These are phyloP conservation scores for Enteromius argenteus DNA, from an alignment of 2,797 vertebrate species.

Conservation along the genomic window DNA sequence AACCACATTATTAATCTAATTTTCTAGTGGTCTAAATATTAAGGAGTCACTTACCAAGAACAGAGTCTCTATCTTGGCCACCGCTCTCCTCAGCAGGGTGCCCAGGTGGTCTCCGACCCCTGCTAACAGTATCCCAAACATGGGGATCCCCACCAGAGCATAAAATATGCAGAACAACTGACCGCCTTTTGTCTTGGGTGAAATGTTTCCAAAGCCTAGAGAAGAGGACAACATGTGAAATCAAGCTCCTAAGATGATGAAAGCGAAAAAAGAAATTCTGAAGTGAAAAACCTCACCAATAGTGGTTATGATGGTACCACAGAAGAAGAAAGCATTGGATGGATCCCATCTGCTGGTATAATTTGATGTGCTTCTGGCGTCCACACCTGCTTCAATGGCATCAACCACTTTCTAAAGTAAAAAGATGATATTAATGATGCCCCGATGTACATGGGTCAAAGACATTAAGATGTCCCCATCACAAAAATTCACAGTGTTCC, in stretches of 20 bases:
- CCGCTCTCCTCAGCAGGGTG: conserved; percentile 84
- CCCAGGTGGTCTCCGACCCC: conserved; percentile 92
- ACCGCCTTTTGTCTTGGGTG: conserved; percentile 84
- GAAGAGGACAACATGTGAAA: neutral
- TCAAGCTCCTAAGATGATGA: neutral
- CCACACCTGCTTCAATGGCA: conserved; percentile 83
- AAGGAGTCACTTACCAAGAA: conserved; percentile 82
- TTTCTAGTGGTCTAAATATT: neutral
- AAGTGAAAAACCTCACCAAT: conserved; percentile 78
- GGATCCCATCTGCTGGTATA: conserved; percentile 86
- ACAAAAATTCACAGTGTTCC: too few relatives aligned
- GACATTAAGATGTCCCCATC: too few relatives aligned
- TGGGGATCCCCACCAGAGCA: conserved; percentile 91
- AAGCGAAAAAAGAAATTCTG: neutral
- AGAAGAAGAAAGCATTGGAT: conserved; percentile 90
- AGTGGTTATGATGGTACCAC: conserved; percentile 93
- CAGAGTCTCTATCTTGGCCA: conserved; percentile 88
- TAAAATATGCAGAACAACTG: conserved; percentile 92
- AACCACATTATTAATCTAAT: neutral
- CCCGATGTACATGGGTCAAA: neutral
- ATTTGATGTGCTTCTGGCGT: conserved; percentile 77
- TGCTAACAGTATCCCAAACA: conserved; percentile 91
- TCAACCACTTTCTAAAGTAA: conserved; percentile 78
- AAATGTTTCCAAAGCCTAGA: conserved; percentile 90
- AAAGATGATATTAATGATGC: conserved; percentile 27